Evolutionary conservation across 2,113 vertebrate genomes (phyloP), one percentile per base, ranked within the genome.

Genomic region (Chrysemys picta): DNA sequence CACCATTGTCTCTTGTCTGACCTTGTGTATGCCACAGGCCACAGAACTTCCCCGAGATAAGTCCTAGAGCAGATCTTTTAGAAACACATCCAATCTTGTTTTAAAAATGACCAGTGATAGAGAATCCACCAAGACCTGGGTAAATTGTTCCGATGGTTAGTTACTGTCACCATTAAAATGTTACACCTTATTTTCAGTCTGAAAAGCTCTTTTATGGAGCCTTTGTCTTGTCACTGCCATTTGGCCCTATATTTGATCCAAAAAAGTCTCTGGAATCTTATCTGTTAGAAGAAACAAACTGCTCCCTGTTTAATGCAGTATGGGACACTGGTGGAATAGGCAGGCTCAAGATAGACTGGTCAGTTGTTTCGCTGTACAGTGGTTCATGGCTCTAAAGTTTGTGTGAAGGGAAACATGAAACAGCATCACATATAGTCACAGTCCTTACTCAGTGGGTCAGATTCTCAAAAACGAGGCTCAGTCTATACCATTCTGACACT

Each of bases 121-220:
- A 59, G 57, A 59, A 29, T 59, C 57, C 11, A 13, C 27, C 27
- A 59, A 59, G 57, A 27, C 27, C 57, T 59, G 3, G 25, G 57
- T 4, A 59, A 59, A 59, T 13, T 59, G 57, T 59, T 59, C 57
- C 27, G 10, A 59, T 27, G 24, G 57, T 59, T 59, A 59, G 12
- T 59, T 29, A 29, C 27, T 59, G 57, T 59, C 27, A 29, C 27
- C 56, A 10, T 59, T 59, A 59, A 59, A 59, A 27, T 11, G 25
- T 59, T 59, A 27, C 57, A 29, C 27, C 57, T 59, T 57, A 57
- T 85, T 53, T 54, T 92, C 87, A 87, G 54, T 82, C 65, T 89
- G 80, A 49, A 90, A 84, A 94, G 53, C n/a, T 52, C 89, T 94
- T 90, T 87, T 89, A 89, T 85, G 94, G 91, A 89, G 82, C 84